These are phyloP conservation scores for Hypselothyrea guttata DNA, from an alignment of 2,888 invertebrate species.

Conservation along the genomic window DNA sequence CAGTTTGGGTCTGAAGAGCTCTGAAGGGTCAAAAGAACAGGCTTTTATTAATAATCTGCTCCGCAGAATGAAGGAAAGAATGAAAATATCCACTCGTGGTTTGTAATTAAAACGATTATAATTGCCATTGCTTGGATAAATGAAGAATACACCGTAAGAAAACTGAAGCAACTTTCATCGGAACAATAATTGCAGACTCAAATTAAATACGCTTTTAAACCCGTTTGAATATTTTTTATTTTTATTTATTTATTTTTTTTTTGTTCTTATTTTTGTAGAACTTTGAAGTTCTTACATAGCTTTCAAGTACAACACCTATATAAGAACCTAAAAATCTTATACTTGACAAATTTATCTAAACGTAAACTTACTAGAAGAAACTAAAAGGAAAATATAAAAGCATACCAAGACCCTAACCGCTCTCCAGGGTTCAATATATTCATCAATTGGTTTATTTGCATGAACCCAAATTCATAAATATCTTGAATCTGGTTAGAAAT, in stretches of 20 bases:
- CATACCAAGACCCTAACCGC: too few relatives aligned
- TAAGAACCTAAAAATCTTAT: too few relatives aligned
- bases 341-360: too few relatives aligned
- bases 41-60: slow-evolving; percentile 51
- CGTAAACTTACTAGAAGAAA: neutral
- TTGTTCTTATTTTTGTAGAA: too few relatives aligned
- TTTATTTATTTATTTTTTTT: too few relatives aligned
- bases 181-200: too few relatives aligned
- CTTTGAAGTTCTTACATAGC: neutral
- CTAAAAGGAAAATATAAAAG: neutral
- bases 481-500: too few relatives aligned
- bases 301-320: neutral
- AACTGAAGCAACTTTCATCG: neutral
- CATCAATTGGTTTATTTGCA: too few relatives aligned
- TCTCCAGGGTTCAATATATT: too few relatives aligned
- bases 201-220: neutral
- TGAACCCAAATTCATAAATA: too few relatives aligned
- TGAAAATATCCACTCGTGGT: slow-evolving; percentile 51
- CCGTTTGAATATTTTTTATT: neutral
- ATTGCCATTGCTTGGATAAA: slow-evolving; percentile 42
- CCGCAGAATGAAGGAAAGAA: slow-evolving; percentile 10
- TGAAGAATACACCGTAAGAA: slow-evolving; percentile 38
- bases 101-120: slow-evolving; percentile 67
- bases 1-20: slow-evolving; percentile 10
- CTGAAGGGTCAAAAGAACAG: slow-evolving; percentile 20